Base-by-base conservation (phyloP, 1,140 invertebrate genomes). In the Pemphigus obesinymphae region DNA sequence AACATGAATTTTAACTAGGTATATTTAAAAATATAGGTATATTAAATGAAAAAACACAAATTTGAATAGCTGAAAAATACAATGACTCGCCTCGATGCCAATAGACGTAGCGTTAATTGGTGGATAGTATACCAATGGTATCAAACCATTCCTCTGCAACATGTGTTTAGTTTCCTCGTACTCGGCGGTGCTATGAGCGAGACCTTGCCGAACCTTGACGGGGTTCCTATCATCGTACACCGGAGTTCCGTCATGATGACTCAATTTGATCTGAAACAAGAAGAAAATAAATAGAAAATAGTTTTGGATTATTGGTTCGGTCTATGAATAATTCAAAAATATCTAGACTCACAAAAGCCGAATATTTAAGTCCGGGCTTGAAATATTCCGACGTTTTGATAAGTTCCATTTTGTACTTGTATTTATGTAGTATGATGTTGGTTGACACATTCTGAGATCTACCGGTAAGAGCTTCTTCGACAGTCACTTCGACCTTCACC, bases 281-380 rank as follows among this genome's bases (percentile, higher is more conserved):
- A 76, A 78, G 26, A 82, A 78, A 76, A 82, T 8, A 61, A 40
- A 40, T 40, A 40, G 3, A 40, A 5, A 40, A n/a, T n/a, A n/a
- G n/a, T n/a, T n/a, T n/a, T n/a, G n/a, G n/a, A n/a, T n/a, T 40
- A 40, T 40, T 40, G 17, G 68, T 75, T 29, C 15, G 23, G 20
- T 26, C 15, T 4, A 55, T 2, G 10, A 26, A 26, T 40, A 40
- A 40, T 40, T 55, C 17, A 55, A 55, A 55, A 26, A 55, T 26
- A 55, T 10, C 50, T 15, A 1, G 23, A 89, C 90, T 89, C 88
- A 96, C 93, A 87, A 92, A 93, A 78, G 93, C 92, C 58, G 89
- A 92, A 85, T 96, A 97, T 82, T 92, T 91, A 61, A 98, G 89
- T 10, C 92, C 94, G 3, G 95, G 94, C 86, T 97, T 96, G 87